Percentiles rank a stretch among this genome's conserved stretches.
These are phyloP conservation scores for Bombus haemorrhoidalis DNA, from an alignment of 1,140 invertebrate genomes.

Conservation along the genomic window DNA sequence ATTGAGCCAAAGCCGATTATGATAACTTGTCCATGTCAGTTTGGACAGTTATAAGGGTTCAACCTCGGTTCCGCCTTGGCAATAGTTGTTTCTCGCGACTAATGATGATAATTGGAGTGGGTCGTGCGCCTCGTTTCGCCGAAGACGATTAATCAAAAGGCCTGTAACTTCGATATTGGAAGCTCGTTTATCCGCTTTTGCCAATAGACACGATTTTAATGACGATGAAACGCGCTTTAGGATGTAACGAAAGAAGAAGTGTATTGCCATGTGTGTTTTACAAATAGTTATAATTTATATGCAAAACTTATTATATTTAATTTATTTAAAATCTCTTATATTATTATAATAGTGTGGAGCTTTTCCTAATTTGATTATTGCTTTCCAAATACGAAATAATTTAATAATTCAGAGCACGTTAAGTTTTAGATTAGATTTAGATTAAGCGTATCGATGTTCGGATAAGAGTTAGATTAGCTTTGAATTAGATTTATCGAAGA, in stretches of 20 bases:
- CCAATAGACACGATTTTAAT: constrained; percentile 25
- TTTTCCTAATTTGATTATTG: neutral
- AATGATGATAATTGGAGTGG: constrained; percentile 62
- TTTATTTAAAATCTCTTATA: neutral
- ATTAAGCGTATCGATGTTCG: too few relatives aligned
- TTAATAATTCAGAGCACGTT: too few relatives aligned
- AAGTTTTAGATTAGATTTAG: too few relatives aligned
- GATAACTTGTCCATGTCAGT: constrained; percentile 70
- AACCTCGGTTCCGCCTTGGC: constrained; percentile 27
- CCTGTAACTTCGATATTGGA: constrained; percentile 34
- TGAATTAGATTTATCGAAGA: too few relatives aligned
- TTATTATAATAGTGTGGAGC: neutral
- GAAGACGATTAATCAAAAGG: constrained; percentile 63
- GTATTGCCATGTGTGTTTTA: neutral
- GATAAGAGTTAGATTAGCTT: too few relatives aligned
- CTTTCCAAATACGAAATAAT: too few relatives aligned
- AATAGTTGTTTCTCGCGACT: constrained; percentile 30
- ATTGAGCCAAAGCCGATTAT: constrained; percentile 77
- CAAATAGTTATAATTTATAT: neutral
- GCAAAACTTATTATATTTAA: neutral
- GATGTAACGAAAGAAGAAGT: neutral
- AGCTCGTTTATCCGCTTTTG: constrained; percentile 16
- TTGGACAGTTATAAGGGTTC: constrained; percentile 60
- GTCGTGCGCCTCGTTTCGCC: constrained; percentile 43
- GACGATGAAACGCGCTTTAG: neutral